These are phyloP conservation scores for Ypsolopha scabrella DNA, from an alignment of 2,888 invertebrate species.

Conservation along the genomic window DNA sequence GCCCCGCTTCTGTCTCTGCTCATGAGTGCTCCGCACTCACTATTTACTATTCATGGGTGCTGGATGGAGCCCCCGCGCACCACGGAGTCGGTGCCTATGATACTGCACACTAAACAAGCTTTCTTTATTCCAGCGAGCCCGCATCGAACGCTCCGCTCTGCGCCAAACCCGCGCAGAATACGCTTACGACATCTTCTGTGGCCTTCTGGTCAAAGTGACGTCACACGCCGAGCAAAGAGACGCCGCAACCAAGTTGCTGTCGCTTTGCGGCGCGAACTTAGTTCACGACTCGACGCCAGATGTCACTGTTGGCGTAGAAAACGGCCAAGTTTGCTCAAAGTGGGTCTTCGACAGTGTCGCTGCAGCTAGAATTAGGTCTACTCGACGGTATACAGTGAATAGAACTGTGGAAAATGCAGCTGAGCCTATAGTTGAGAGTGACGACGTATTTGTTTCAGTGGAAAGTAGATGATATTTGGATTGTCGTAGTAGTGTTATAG, in stretches of 20 bases:
- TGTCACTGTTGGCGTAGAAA: constrained; percentile 28
- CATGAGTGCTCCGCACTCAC: too few species aligned
- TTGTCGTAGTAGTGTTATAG: too few species aligned
- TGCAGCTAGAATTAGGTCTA: constrained; percentile 38
- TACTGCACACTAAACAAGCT: background rate
- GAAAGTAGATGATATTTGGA: too few species aligned
- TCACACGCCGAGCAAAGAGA: constrained; percentile 28
- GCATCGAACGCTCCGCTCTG: constrained; percentile 41
- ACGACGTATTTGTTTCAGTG: background rate
- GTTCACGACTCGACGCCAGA: constrained; percentile 16
- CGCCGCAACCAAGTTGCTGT: constrained; percentile 30
- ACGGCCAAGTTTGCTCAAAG: constrained; percentile 34
- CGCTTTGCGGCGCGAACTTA: constrained; percentile 39
- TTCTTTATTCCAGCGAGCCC: constrained; percentile 40
- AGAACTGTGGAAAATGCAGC: background rate
- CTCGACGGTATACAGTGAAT: constrained; percentile 25
- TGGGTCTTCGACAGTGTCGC: constrained; percentile 60
- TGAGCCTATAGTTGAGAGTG: background rate
- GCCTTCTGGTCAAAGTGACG: constrained; percentile 31
- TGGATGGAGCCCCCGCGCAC: too few species aligned
- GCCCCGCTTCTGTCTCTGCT: too few species aligned
- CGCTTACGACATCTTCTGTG: constrained; percentile 47
- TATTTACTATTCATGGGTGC: too few species aligned
- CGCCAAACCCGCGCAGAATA: constrained; percentile 34
- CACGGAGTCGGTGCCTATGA: too few species aligned